Conservation (phyloP, 2,113 vertebrate species). For the Sterrhoptilus dennistouni region DNA sequence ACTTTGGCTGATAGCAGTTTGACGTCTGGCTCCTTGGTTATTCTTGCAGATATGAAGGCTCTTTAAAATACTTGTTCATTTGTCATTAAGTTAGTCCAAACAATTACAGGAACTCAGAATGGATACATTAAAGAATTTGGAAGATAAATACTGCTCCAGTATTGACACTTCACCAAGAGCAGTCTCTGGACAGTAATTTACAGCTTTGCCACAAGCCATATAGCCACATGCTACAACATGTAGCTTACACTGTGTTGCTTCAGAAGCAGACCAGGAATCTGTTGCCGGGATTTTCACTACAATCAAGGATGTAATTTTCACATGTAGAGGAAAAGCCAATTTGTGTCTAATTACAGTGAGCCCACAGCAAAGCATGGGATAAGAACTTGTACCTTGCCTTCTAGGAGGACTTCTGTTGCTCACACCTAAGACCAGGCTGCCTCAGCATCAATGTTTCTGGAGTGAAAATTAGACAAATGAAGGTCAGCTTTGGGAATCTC, state of each 20-base stretch:
- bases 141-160: background rate
- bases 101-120: background rate
- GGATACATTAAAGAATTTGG: background rate
- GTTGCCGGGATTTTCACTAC: background rate
- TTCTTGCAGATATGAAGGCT: conserved; percentile 19
- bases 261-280: background rate
- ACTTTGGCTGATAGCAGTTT: conserved; percentile 14
- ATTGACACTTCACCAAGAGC: background rate
- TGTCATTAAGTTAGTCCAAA: conserved; percentile 5
- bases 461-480: background rate
- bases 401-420: background rate
- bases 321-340: background rate
- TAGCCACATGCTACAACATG: background rate
- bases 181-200: background rate
- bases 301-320: background rate
- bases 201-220: background rate
- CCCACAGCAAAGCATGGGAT: background rate
- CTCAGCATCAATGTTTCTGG: background rate
- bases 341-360: background rate
- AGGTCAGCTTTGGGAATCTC: background rate
- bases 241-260: background rate
- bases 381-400: background rate
- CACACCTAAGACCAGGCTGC: background rate
- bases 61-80: background rate
- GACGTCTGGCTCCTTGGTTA: conserved; percentile 22